These are phyloP conservation scores for Picathartes gymnocephalus DNA, from an alignment of 2,113 vertebrate species.

Conservation along the genomic window DNA sequence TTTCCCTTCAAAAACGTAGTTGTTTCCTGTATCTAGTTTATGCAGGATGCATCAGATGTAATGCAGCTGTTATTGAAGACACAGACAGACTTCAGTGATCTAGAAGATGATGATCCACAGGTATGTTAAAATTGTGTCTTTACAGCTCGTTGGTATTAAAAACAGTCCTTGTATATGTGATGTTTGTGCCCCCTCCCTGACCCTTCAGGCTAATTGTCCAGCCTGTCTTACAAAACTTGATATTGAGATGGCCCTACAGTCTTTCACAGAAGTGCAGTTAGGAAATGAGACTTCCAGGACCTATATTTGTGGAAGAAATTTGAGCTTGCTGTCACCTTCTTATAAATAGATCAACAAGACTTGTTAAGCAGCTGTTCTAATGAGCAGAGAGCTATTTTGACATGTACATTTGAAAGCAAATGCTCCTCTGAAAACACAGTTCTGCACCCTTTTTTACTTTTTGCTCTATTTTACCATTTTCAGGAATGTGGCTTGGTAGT, in stretches of 20 bases:
- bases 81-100: slow-evolving; percentile 94
- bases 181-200: background rate
- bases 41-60: slow-evolving; percentile 97
- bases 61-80: slow-evolving; percentile 97
- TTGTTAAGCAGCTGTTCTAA: slow-evolving; percentile 7
- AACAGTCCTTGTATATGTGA: fast-evolving
- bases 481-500: background rate
- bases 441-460: background rate
- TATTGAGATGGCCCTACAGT: background rate
- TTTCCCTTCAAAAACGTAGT: background rate
- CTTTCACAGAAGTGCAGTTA: background rate
- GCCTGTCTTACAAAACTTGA: background rate
- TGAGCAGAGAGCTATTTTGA: background rate
- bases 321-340: slow-evolving; percentile 1
- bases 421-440: background rate
- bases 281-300: background rate
- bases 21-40: slow-evolving; percentile 79
- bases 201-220: background rate
- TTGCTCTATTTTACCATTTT: background rate
- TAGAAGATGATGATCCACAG: slow-evolving; percentile 98
- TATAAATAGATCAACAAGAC: slow-evolving; percentile 19
- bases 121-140: slow-evolving; percentile 52
- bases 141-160: background rate
- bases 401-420: background rate
- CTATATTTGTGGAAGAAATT: background rate